A percentile compares a stretch with the other conserved stretches of the same genome.
Conservation (phyloP, 2,797 vertebrate species). For the Naso thynnoides region DNA sequence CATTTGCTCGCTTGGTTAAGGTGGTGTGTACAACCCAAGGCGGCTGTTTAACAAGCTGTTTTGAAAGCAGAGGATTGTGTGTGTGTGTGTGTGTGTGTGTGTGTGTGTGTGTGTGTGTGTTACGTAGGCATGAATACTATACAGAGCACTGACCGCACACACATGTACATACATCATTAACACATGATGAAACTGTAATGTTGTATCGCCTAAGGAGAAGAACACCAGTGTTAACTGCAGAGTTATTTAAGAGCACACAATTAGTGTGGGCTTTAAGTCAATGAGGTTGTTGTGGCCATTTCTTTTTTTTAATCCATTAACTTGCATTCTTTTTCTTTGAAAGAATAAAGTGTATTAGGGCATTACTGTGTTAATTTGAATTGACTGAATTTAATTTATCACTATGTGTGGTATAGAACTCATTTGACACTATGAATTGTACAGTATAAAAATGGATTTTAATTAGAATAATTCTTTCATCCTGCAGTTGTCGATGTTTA, state of each 20-base stretch:
- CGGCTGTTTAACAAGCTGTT: constrained; percentile 49
- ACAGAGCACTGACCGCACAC: not conserved
- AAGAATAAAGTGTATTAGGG: not conserved
- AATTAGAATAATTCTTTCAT: not conserved
- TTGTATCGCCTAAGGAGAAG: not conserved
- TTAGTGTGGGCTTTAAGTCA: constrained; percentile 3
- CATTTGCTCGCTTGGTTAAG: constrained; percentile 24
- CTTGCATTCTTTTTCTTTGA: not conserved
- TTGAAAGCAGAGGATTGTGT: constrained; percentile 12
- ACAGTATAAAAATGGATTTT: not conserved
- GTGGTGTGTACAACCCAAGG: constrained; percentile 5
- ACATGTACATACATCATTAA: not conserved
- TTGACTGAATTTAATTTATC: not conserved
- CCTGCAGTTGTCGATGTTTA: not conserved
- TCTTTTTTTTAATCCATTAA: constrained; percentile 13
- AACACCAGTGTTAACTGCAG: not conserved
- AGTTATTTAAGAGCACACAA: not conserved
- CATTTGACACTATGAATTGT: too few relatives aligned
- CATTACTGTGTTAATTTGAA: not conserved
- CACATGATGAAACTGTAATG: not conserved
- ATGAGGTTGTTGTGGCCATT: not conserved
- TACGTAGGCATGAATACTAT: not conserved
- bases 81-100: constrained; percentile 9
- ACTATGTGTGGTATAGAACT: too few relatives aligned
- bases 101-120: constrained; percentile 7